phyloP scores from a whole-genome alignment of 2,888 invertebrate genomes.

The Rhimphoctona megacephalus region DNA sequence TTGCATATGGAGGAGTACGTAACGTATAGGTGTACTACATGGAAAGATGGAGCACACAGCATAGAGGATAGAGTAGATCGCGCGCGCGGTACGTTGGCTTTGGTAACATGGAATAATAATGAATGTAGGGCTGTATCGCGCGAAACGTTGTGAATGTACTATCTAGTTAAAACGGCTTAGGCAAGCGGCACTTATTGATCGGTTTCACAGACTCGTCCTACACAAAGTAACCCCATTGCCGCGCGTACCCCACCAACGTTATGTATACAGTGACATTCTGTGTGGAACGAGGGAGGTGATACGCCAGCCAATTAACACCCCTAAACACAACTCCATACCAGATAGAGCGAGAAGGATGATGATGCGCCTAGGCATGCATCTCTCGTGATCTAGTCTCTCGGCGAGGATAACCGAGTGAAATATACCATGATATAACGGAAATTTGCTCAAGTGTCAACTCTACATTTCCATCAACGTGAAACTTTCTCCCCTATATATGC shows the following conservation, averaged over 20 bases:
- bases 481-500: conserved; percentile 27
- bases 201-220: conserved; percentile 80
- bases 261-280: conserved; percentile 77
- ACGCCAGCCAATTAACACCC: conserved; percentile 82
- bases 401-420: conserved; percentile 64
- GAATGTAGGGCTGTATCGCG: conserved; percentile 66
- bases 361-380: conserved; percentile 6
- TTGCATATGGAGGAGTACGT: too few species aligned
- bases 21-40: background rate
- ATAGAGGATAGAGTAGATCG: background rate
- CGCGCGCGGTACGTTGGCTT: background rate
- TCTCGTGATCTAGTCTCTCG: conserved; percentile 52
- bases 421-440: conserved; percentile 64
- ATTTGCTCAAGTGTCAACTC: conserved; percentile 67
- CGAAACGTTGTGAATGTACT: conserved; percentile 68
- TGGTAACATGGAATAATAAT: conserved; percentile 62
- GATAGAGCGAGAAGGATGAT: conserved; percentile 23
- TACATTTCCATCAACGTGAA: conserved; percentile 57
- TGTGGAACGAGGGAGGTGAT: conserved; percentile 78
- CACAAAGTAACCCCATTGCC: conserved; percentile 79
- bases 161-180: conserved; percentile 70
- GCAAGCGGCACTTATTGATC: conserved; percentile 79
- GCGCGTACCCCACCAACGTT: conserved; percentile 66
- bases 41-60: background rate
- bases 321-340: conserved; percentile 78